These are phyloP conservation scores for Doryteuthis pealeii DNA, from an alignment of 1,140 invertebrate genomes.

Conservation along the genomic window DNA sequence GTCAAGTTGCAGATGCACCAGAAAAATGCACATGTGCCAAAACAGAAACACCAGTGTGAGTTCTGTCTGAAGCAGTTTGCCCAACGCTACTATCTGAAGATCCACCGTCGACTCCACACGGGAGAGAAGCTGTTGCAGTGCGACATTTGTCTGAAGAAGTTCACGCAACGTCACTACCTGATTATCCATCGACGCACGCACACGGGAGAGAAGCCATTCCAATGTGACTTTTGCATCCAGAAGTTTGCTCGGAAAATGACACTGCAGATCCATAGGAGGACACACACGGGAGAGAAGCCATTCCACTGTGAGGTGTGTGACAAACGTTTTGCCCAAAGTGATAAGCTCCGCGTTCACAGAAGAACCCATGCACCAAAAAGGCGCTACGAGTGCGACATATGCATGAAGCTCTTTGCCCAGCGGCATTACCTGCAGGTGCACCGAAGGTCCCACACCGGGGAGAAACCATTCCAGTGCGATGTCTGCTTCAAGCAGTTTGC, in stretches of 20 bases:
- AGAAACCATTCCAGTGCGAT: slow-evolving; percentile 83
- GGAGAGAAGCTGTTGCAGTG: slow-evolving; percentile 24
- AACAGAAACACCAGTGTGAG: slow-evolving; percentile 83
- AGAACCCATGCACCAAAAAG: not conserved
- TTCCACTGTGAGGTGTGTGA: slow-evolving; percentile 21
- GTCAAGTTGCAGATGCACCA: slow-evolving; percentile 76
- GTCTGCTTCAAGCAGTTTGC: slow-evolving; percentile 87
- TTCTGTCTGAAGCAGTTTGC: slow-evolving; percentile 66
- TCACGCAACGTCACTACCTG: slow-evolving; percentile 78
- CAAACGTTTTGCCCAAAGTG: slow-evolving; percentile 67
- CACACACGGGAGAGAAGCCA: slow-evolving; percentile 1
- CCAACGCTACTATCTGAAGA: slow-evolving; percentile 18
- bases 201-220: slow-evolving; percentile 15
- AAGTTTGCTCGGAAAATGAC: slow-evolving; percentile 3
- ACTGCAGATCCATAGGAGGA: not conserved
- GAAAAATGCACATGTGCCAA: slow-evolving; percentile 62
- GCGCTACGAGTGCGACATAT: not conserved
- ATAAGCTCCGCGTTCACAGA: slow-evolving; percentile 75
- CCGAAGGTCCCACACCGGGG: slow-evolving; percentile 53
- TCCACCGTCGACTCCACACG: slow-evolving; percentile 22
- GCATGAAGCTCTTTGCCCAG: not conserved
- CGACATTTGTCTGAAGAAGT: slow-evolving; percentile 21
- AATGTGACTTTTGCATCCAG: slow-evolving; percentile 15
- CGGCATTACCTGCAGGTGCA: not conserved
- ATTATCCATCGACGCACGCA: slow-evolving; percentile 65